Conservation (phyloP, 1,140 invertebrate genomes). For the Brachionus calyciflorus region DNA sequence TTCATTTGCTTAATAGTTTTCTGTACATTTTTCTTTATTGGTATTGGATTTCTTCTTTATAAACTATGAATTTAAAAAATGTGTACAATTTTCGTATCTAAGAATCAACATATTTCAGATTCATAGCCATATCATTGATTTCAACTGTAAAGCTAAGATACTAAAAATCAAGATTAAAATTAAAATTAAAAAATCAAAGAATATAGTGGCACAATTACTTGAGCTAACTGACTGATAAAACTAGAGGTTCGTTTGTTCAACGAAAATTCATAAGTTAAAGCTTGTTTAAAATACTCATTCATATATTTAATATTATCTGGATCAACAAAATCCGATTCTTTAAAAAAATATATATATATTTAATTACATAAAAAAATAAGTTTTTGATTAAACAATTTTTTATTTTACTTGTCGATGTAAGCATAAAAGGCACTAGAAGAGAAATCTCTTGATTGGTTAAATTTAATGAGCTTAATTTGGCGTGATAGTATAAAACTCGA, state of each 20-base stretch:
- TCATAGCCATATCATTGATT: not conserved
- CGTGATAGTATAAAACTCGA: constrained; percentile 1
- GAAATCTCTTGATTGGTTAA: not conserved
- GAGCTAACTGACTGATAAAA: constrained; percentile 13
- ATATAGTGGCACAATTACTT: constrained; percentile 4
- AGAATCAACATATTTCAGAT: not conserved
- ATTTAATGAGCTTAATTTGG: not conserved
- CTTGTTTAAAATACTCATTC: constrained; percentile 36
- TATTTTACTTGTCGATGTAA: constrained; percentile 12
- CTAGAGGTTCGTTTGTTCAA: not conserved
- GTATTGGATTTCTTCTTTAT: too few species aligned
- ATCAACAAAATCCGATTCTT: constrained; percentile 2
- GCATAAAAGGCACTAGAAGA: not conserved
- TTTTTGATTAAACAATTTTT: not conserved
- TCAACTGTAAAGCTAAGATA: constrained; percentile 20
- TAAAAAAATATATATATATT: not conserved
- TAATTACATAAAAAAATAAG: too few species aligned
- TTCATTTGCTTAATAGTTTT: too few species aligned
- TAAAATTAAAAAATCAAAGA: not conserved
- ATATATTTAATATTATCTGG: not conserved
- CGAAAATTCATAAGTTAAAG: constrained; percentile 16
- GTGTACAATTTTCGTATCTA: not conserved
- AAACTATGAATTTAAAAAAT: too few species aligned
- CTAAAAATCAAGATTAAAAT: not conserved
- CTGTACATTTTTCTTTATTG: too few species aligned